Percentiles rank a stretch among this genome's conserved stretches.
These are phyloP conservation scores for Girardia tigrina DNA, from an alignment of 2,888 invertebrate species.

Conservation along the genomic window DNA sequence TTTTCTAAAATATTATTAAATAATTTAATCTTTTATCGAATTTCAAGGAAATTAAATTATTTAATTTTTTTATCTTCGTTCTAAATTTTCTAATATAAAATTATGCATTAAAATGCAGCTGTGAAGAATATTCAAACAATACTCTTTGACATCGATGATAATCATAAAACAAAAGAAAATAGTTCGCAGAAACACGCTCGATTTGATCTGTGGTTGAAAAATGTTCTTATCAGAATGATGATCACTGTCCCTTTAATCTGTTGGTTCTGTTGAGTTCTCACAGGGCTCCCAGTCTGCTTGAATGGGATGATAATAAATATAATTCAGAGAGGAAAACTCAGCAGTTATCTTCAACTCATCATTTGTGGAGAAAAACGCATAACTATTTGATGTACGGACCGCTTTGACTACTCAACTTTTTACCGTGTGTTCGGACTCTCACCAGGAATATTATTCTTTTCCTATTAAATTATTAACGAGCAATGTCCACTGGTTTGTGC, in stretches of 20 bases:
- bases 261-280: slow-evolving; percentile 23
- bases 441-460: neutral
- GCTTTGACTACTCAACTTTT: slow-evolving; percentile 23
- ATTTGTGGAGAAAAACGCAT: neutral
- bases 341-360: slow-evolving; percentile 23
- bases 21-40: too few relatives aligned
- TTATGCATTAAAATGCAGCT: neutral
- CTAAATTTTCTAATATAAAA: too few relatives aligned
- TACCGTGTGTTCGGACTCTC: slow-evolving; percentile 20
- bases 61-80: too few relatives aligned
- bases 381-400: slow-evolving; percentile 18
- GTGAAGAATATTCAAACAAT: slow-evolving; percentile 20
- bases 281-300: neutral
- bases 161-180: slow-evolving; percentile 19
- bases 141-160: slow-evolving; percentile 18
- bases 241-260: slow-evolving; percentile 23
- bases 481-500: slow-evolving; percentile 23
- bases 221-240: slow-evolving; percentile 4
- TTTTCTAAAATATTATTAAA: too few relatives aligned
- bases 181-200: slow-evolving; percentile 13
- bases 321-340: slow-evolving; percentile 21
- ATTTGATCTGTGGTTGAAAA: slow-evolving; percentile 19
- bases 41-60: too few relatives aligned
- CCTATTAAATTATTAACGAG: slow-evolving; percentile 8
- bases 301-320: neutral